Evolutionary conservation across 1,140 invertebrate genomes (phyloP).

Genomic region (Drosophila sp.): DNA sequence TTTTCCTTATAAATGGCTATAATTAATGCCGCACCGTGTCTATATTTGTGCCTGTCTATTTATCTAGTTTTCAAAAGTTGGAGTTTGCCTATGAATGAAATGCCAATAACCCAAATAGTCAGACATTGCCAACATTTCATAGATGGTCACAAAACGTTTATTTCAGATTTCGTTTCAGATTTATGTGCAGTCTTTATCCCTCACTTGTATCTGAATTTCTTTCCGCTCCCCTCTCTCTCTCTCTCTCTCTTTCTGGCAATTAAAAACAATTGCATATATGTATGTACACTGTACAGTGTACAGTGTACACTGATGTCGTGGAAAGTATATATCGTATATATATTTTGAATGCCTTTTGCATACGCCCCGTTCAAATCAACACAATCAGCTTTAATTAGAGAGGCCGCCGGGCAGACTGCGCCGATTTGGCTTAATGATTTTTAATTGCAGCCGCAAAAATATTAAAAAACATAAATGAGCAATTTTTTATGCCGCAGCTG

Average conservation of each 20-base stretch:
- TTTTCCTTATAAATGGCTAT: conserved; percentile 72
- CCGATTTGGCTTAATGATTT: conserved; percentile 77
- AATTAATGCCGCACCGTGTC: conserved; percentile 64
- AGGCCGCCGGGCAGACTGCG: conserved; percentile 60
- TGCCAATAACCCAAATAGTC: conserved; percentile 36
- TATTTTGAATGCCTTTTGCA: conserved; percentile 32
- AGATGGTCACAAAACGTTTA: conserved; percentile 43
- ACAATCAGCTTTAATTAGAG: conserved; percentile 76
- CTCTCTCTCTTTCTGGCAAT: conserved; percentile 43
- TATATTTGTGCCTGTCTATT: conserved; percentile 44
- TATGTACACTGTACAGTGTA: conserved; percentile 7
- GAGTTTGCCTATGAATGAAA: conserved; percentile 58
- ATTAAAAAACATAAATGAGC: conserved; percentile 26
- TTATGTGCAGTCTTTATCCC: conserved; percentile 23
- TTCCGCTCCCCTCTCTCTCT: not conserved
- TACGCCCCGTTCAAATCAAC: conserved; percentile 55
- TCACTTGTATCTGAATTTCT: conserved; percentile 33
- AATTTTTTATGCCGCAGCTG: conserved; percentile 11
- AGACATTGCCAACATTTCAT: conserved; percentile 19
- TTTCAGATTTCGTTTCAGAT: conserved; percentile 42
- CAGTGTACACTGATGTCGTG: conserved; percentile 6
- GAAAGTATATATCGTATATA: conserved; percentile 16
- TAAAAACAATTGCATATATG: conserved; percentile 70
- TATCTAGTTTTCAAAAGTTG: conserved; percentile 28
- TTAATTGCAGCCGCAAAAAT: conserved; percentile 68